Conservation (phyloP, 2,888 invertebrate species). For the Papilio demoleus region DNA sequence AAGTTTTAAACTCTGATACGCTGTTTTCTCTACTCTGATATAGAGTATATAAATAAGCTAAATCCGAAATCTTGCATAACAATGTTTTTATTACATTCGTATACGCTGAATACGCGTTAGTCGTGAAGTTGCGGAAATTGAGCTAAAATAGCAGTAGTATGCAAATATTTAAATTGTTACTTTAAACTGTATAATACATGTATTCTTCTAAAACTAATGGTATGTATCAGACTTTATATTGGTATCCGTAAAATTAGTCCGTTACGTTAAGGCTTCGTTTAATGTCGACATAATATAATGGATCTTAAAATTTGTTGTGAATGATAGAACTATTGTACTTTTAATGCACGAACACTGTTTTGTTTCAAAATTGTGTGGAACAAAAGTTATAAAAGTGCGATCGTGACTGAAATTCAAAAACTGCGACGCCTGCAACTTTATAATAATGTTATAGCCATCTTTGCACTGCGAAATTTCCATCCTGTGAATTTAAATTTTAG, state of each 20-base stretch:
- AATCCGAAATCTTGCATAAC: too few relatives aligned
- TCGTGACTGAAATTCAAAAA: slow-evolving; percentile 20
- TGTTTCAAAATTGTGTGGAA: neutral
- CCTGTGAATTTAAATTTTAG: slow-evolving; percentile 15
- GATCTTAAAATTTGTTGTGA: neutral
- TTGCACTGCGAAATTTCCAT: slow-evolving; percentile 16
- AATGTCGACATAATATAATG: neutral
- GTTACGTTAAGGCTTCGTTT: neutral
- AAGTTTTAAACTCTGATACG: slow-evolving; percentile 1
- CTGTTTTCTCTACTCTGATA: too few relatives aligned
- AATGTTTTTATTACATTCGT: too few relatives aligned
- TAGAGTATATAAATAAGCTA: too few relatives aligned
- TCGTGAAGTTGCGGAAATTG: too few relatives aligned
- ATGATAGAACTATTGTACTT: neutral
- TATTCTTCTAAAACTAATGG: too few relatives aligned
- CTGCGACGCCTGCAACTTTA: slow-evolving; percentile 22
- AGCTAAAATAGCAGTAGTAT: too few relatives aligned
- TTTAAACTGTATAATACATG: too few relatives aligned
- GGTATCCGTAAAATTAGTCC: neutral
- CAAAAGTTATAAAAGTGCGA: neutral
- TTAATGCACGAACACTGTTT: slow-evolving; percentile 4
- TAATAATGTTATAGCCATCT: slow-evolving; percentile 7
- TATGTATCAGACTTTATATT: too few relatives aligned
- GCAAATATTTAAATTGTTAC: too few relatives aligned
- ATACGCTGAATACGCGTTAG: too few relatives aligned